These are phyloP conservation scores for Coleophora flavipennella DNA, from an alignment of 2,888 invertebrate genomes.

Conservation along the genomic window DNA sequence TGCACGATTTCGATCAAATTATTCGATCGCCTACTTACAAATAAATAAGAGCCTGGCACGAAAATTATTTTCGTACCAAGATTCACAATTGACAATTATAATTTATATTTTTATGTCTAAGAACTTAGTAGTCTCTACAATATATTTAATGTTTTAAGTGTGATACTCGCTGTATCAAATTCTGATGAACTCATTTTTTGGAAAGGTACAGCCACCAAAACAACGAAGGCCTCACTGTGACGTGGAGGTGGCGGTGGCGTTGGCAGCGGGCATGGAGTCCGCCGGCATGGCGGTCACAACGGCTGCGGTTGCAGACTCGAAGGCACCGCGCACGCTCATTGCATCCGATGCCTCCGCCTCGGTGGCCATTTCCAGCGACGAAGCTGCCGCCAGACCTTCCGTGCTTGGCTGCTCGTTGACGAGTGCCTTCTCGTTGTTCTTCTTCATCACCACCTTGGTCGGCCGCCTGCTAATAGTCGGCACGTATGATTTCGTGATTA, in stretches of 20 bases:
- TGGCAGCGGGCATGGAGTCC: constrained; percentile 11
- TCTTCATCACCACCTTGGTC: constrained; percentile 53
- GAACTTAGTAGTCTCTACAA: constrained; percentile 59
- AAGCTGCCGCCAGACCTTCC: constrained; percentile 15
- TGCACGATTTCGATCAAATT: constrained; percentile 40
- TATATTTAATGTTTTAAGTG: constrained; percentile 62
- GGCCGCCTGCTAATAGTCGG: constrained; percentile 51
- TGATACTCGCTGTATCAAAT: constrained; percentile 65
- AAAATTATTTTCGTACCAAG: constrained; percentile 18
- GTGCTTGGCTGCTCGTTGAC: constrained; percentile 2
- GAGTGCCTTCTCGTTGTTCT: constrained; percentile 28
- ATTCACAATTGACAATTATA: constrained; percentile 26
- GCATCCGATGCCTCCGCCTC: constrained; percentile 18
- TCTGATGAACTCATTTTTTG: constrained; percentile 57
- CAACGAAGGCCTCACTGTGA: not conserved
- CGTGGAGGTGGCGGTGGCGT: too few relatives aligned
- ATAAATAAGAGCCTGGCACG: constrained; percentile 26
- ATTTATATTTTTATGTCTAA: constrained; percentile 27
- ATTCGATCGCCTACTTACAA: constrained; percentile 37
- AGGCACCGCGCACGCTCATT: not conserved
- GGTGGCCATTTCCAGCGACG: constrained; percentile 24
- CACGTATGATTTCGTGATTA: constrained; percentile 54
- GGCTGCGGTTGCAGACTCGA: not conserved
- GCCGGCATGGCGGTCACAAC: constrained; percentile 2
- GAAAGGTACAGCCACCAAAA: constrained; percentile 7